Conservation (phyloP, 2,113 vertebrate genomes). For the Pao palembangensis region DNA sequence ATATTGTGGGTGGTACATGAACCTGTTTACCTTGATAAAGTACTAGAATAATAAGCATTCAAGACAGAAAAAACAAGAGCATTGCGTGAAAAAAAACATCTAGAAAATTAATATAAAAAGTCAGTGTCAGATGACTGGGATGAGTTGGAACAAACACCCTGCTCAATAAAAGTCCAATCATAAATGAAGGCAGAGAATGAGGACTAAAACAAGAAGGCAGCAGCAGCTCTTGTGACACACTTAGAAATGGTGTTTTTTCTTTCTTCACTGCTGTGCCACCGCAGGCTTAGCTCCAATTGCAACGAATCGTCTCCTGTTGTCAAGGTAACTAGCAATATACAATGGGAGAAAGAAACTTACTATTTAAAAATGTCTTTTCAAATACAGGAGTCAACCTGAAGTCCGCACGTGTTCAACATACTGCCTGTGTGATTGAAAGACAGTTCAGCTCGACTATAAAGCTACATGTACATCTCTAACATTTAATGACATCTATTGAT, state of each 20-base stretch:
- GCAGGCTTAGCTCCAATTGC: slow-evolving; percentile 54
- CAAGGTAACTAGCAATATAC: slow-evolving; percentile 75
- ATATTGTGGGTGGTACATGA: not conserved
- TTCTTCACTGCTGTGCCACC: slow-evolving; percentile 59
- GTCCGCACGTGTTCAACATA: slow-evolving; percentile 29
- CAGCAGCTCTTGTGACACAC: slow-evolving; percentile 69
- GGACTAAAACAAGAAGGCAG: slow-evolving; percentile 49
- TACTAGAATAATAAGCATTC: not conserved
- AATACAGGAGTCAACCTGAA: slow-evolving; percentile 52
- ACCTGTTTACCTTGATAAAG: slow-evolving; percentile 8
- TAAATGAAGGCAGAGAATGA: slow-evolving; percentile 36
- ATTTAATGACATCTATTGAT: no score
- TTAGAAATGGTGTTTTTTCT: slow-evolving; percentile 68
- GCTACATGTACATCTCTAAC: not conserved
- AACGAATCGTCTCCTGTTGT: slow-evolving; percentile 72
- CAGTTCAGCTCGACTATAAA: slow-evolving; percentile 9
- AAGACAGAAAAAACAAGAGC: slow-evolving; percentile 3
- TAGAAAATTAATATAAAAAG: slow-evolving; percentile 17
- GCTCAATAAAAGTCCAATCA: slow-evolving; percentile 43
- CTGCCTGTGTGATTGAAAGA: slow-evolving; percentile 10
- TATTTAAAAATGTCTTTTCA: slow-evolving; percentile 62
- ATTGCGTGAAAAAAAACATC: slow-evolving; percentile 8
- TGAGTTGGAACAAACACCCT: slow-evolving; percentile 26
- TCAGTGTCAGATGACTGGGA: slow-evolving; percentile 22
- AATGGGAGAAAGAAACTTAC: slow-evolving; percentile 46